Conservation (phyloP, 2,888 invertebrate species). For the Dryadula phaetusa region DNA sequence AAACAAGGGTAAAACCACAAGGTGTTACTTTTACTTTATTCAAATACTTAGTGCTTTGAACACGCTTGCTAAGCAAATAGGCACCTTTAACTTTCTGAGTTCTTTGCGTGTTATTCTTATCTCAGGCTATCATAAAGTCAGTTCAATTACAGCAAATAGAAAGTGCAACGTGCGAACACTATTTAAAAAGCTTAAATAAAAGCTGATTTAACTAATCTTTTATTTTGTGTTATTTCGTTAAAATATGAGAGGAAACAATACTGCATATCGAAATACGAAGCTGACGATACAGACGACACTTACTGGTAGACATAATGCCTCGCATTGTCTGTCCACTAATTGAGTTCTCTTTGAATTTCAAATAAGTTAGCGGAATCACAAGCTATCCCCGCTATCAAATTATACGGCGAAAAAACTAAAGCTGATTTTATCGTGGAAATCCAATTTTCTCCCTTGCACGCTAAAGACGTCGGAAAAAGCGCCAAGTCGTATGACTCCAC, state of each 20-base stretch:
- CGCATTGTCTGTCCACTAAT: conserved; percentile 57
- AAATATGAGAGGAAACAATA: conserved; percentile 14
- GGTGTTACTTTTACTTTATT: conserved; percentile 13
- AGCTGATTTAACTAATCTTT: too few relatives aligned
- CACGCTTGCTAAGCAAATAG: conserved; percentile 18
- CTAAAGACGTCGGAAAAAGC: conserved; percentile 83
- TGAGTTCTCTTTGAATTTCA: conserved; percentile 65
- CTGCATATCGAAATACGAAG: conserved; percentile 21
- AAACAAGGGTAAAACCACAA: not conserved
- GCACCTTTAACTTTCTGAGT: conserved; percentile 3
- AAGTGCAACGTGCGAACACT: conserved; percentile 1
- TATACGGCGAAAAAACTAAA: conserved; percentile 76
- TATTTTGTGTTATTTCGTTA: not conserved
- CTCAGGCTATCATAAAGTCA: conserved; percentile 11
- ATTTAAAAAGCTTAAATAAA: not conserved
- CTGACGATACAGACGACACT: conserved; percentile 36
- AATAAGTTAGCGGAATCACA: conserved; percentile 49
- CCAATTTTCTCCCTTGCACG: conserved; percentile 84
- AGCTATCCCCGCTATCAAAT: conserved; percentile 63
- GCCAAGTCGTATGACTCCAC: conserved; percentile 83
- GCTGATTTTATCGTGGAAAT: conserved; percentile 84
- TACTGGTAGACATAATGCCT: conserved; percentile 29
- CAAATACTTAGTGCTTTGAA: conserved; percentile 11
- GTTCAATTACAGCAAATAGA: conserved; percentile 6
- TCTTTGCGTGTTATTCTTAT: conserved; percentile 22